A percentile compares a stretch with the other conserved stretches of the same genome.
Conservation (phyloP, 1,140 invertebrate genomes). For the Dinoponera quadriceps region DNA sequence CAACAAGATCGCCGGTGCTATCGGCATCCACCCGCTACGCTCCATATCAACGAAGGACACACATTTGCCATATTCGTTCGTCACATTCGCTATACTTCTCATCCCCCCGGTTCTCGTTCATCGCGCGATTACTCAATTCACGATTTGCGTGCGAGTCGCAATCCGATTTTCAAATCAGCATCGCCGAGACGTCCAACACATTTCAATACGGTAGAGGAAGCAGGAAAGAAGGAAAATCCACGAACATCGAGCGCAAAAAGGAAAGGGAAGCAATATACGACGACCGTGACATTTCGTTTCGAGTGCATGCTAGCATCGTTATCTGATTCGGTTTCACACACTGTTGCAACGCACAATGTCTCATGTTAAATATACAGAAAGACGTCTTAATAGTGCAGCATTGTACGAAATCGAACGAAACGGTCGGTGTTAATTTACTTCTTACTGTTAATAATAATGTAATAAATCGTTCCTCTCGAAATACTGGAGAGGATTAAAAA, state of each 20-base stretch:
- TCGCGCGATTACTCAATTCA: constrained; percentile 22
- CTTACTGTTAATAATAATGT: constrained; percentile 88
- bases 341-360: constrained; percentile 11
- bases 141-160: constrained; percentile 9
- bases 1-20: constrained; percentile 59
- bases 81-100: constrained; percentile 62
- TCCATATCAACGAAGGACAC: constrained; percentile 69
- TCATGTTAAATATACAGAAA: constrained; percentile 12
- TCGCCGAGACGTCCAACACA: background rate
- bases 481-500: constrained; percentile 69
- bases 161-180: constrained; percentile 14
- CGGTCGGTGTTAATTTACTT: constrained; percentile 78
- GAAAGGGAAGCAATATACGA: background rate
- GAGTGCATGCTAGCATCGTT: constrained; percentile 1
- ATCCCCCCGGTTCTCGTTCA: constrained; percentile 55
- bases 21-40: constrained; percentile 38
- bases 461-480: constrained; percentile 90
- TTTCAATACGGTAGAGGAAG: background rate
- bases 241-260: constrained; percentile 1
- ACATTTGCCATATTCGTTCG: constrained; percentile 54
- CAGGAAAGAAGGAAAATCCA: background rate
- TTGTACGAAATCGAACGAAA: constrained; percentile 77
- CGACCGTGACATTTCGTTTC: constrained; percentile 27
- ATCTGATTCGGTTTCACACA: constrained; percentile 26
- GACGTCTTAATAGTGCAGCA: constrained; percentile 59